These are phyloP conservation scores for Glaucidium brasilianum DNA, from an alignment of 2,113 vertebrate genomes.

Conservation along the genomic window DNA sequence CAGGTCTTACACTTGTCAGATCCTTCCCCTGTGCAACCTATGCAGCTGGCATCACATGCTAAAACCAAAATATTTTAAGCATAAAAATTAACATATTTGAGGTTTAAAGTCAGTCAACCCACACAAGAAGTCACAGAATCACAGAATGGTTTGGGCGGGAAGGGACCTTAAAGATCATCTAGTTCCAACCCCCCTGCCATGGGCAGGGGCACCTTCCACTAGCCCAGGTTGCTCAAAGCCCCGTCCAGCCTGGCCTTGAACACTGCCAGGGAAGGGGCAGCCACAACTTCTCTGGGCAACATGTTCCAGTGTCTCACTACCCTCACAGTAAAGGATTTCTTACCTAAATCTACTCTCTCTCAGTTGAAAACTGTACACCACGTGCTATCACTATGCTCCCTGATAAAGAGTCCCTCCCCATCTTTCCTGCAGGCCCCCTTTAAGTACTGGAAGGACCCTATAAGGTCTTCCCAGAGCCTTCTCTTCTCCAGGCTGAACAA, in stretches of 20 bases:
- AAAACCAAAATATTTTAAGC: background rate
- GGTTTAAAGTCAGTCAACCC: background rate
- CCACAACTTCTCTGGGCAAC: background rate
- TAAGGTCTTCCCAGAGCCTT: background rate
- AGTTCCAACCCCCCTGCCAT: background rate
- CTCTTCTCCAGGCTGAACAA: background rate
- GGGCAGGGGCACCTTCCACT: background rate
- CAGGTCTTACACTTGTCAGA: conserved; percentile 80
- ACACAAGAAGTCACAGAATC: background rate
- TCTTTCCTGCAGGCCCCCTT: background rate
- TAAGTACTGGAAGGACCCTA: background rate
- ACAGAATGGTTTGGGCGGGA: background rate
- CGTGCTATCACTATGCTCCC: background rate
- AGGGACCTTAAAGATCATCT: background rate
- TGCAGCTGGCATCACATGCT: conserved; percentile 87
- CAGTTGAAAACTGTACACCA: background rate
- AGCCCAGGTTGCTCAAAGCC: background rate
- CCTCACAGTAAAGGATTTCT: background rate
- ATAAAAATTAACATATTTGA: background rate
- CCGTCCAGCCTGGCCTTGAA: background rate
- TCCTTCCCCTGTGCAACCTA: conserved; percentile 83
- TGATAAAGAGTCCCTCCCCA: background rate
- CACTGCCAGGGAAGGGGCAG: background rate
- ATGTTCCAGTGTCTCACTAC: background rate
- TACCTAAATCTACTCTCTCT: background rate